Percentiles rank a stretch among this genome's conserved stretches.
Conservation (phyloP, 2,113 vertebrate genomes). For the Cinclus cinclus region DNA sequence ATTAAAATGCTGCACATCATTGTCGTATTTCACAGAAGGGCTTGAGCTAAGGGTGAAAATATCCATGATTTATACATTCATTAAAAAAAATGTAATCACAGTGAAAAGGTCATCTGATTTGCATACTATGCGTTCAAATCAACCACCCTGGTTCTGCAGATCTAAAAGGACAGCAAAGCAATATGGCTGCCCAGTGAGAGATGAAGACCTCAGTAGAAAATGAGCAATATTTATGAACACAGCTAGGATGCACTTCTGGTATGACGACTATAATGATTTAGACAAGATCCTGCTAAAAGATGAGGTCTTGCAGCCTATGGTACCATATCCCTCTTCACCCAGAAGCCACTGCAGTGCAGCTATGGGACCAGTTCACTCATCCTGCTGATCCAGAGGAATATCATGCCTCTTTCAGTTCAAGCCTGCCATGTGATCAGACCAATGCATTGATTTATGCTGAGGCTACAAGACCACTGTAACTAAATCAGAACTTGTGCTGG, state of each 20-base stretch:
- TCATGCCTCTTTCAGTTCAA: background rate
- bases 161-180: constrained; percentile 1
- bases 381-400: background rate
- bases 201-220: background rate
- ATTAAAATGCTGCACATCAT: background rate
- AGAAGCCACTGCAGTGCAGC: rapidly evolving
- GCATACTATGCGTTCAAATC: background rate
- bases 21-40: background rate
- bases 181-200: background rate
- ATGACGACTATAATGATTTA: background rate
- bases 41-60: background rate
- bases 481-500: background rate
- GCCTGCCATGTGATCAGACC: background rate
- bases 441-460: background rate
- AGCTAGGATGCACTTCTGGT: background rate
- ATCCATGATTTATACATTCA: constrained; percentile 47
- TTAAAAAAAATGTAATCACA: background rate
- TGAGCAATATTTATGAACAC: background rate
- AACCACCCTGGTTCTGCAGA: background rate
- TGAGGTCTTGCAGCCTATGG: background rate
- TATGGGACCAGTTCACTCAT: background rate
- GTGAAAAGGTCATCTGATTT: constrained; percentile 45
- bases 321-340: background rate
- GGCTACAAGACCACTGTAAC: background rate
- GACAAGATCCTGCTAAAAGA: background rate